phyloP scores from a whole-genome alignment of 2,888 invertebrate genomes.

The Tetragonula carbonaria region DNA sequence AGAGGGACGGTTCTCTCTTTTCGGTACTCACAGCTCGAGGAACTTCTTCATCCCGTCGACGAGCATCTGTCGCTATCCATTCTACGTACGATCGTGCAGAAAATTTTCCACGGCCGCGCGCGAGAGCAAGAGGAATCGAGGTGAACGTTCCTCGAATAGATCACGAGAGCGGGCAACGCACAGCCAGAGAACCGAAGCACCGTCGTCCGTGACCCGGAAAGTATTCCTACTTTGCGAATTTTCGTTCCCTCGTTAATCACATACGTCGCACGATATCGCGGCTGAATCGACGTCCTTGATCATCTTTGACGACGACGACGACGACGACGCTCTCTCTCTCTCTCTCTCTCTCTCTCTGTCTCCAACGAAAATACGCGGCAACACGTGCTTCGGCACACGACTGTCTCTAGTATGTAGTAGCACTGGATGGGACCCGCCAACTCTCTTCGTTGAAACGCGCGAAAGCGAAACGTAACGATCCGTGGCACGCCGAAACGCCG shows the following conservation, averaged over 20 bases:
- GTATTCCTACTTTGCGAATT: constrained; percentile 37
- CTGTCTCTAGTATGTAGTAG: neutral
- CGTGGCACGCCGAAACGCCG: constrained; percentile 29
- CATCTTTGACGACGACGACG: constrained; percentile 1
- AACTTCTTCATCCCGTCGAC: constrained; percentile 64
- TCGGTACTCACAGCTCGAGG: constrained; percentile 57
- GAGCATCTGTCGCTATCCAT: constrained; percentile 48
- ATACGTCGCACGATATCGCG: constrained; percentile 3
- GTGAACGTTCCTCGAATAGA: constrained; percentile 41
- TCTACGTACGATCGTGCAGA: neutral
- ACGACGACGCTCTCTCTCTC: no score
- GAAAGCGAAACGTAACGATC: constrained; percentile 22
- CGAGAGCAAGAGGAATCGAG: constrained; percentile 17
- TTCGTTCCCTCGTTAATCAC: constrained; percentile 6
- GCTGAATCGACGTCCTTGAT: constrained; percentile 15
- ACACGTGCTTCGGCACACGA: constrained; percentile 21
- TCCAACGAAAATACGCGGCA: neutral
- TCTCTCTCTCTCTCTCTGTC: no score
- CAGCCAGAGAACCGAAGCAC: constrained; percentile 3
- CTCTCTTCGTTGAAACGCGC: neutral
- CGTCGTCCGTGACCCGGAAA: constrained; percentile 62
- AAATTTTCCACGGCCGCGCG: constrained; percentile 11
- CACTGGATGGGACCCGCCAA: no score
- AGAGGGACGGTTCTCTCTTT: neutral
- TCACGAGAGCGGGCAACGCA: constrained; percentile 1